Evolutionary conservation across 2,113 vertebrate genomes (phyloP).

Genomic region (Xiphophorus maculatus): DNA sequence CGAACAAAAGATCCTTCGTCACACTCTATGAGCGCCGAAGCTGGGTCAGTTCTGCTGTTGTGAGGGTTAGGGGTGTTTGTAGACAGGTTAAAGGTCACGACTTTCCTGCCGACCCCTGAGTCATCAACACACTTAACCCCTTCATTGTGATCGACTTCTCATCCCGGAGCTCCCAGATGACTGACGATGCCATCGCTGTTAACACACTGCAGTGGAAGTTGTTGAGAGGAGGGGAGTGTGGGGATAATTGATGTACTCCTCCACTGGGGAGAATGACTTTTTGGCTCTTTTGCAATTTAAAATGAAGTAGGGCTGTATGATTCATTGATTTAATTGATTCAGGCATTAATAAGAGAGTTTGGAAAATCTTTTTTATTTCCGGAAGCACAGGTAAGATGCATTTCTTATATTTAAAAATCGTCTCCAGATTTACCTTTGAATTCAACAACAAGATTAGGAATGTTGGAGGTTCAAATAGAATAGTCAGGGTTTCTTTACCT

Average conservation of each 20-base stretch:
- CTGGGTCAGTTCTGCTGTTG: constrained; percentile 14
- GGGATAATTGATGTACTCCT: constrained; percentile 30
- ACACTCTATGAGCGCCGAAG: constrained; percentile 3
- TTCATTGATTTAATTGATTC: constrained; percentile 16
- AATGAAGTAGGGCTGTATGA: neutral
- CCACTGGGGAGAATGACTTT: neutral
- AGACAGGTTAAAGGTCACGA: constrained; percentile 64
- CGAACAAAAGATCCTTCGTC: constrained; percentile 58
- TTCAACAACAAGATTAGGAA: too few relatives aligned
- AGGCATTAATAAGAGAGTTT: neutral
- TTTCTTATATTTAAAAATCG: neutral
- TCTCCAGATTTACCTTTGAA: too few relatives aligned
- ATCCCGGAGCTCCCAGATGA: constrained; percentile 53
- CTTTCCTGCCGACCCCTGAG: constrained; percentile 64
- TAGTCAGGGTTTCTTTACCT: too few relatives aligned
- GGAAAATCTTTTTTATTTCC: neutral
- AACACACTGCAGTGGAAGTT: constrained; percentile 35
- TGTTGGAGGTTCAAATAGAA: too few relatives aligned
- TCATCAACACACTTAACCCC: constrained; percentile 78
- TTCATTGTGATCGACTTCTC: constrained; percentile 68
- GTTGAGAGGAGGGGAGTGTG: constrained; percentile 26
- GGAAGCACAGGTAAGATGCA: neutral
- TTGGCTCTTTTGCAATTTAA: constrained; percentile 5
- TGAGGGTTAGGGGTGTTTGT: constrained; percentile 25
- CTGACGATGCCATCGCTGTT: constrained; percentile 11